Evolutionary conservation across 2,797 vertebrate species (phyloP).

Genomic region (Neosalanx taihuensis): DNA sequence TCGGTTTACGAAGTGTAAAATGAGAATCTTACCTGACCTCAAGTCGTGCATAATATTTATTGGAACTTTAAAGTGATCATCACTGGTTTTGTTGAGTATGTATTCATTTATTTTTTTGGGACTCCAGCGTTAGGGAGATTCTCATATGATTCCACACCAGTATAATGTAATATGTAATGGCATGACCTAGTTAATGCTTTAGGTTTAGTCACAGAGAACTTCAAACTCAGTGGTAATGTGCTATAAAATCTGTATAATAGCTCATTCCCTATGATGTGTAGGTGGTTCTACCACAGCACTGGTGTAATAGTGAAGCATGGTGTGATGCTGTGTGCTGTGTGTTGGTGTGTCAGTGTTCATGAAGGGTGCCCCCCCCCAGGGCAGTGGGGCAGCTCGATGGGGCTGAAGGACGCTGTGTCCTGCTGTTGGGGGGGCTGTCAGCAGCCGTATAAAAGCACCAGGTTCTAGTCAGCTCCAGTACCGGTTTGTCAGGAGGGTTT

Average conservation of each 20-base stretch:
- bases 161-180: too few species aligned
- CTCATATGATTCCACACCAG: too few species aligned
- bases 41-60: background rate
- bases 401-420: slow-evolving; percentile 68
- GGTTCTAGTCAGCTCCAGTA: slow-evolving; percentile 23
- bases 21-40: background rate
- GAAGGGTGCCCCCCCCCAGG: slow-evolving; percentile 49
- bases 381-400: slow-evolving; percentile 52
- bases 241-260: too few species aligned
- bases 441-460: slow-evolving; percentile 64
- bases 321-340: too few species aligned
- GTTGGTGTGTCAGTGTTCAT: slow-evolving; percentile 41
- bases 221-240: too few species aligned
- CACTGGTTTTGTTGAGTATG: too few species aligned
- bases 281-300: background rate
- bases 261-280: background rate
- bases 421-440: slow-evolving; percentile 24
- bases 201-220: too few species aligned
- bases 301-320: background rate
- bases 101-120: too few species aligned
- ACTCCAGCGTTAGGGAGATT: too few species aligned
- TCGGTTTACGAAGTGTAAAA: background rate
- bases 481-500: slow-evolving; percentile 30
- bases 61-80: background rate
- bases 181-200: too few species aligned